Percentiles rank a stretch among this genome's conserved stretches.
Conservation (phyloP, 2,797 vertebrate genomes). For the Typhlichthys subterraneus region DNA sequence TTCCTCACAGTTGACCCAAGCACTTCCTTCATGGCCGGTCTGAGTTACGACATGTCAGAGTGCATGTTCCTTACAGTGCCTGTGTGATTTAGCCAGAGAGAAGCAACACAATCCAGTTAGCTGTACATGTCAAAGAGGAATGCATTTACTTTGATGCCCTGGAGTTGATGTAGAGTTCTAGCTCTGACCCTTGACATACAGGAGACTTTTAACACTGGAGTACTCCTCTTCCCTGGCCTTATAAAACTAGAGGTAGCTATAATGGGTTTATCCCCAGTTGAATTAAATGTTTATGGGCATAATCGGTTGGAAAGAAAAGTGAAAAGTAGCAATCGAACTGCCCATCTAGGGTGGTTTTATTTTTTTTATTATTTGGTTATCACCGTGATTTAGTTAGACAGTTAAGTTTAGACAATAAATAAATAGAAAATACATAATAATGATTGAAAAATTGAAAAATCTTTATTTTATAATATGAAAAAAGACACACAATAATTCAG, state of each 20-base stretch:
- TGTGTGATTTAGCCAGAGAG: constrained; percentile 36
- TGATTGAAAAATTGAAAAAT: too few relatives aligned
- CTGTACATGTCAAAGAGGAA: constrained; percentile 28
- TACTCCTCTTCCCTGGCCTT: background rate
- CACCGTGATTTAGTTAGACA: too few relatives aligned
- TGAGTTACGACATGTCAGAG: constrained; percentile 10
- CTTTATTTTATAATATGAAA: too few relatives aligned
- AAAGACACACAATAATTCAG: too few relatives aligned
- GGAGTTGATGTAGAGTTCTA: constrained; percentile 22
- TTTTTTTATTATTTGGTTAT: too few relatives aligned
- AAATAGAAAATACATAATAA: too few relatives aligned
- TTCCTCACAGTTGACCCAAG: background rate
- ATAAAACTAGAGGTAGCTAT: background rate
- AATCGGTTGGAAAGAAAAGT: constrained; percentile 3
- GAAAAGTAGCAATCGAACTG: constrained; percentile 10
- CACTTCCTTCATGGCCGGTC: constrained; percentile 13
- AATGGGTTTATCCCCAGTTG: background rate
- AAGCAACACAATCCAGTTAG: constrained; percentile 33
- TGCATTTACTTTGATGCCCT: constrained; percentile 29
- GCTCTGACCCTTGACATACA: constrained; percentile 2
- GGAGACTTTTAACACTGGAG: too few relatives aligned
- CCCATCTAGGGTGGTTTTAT: background rate
- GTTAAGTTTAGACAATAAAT: too few relatives aligned
- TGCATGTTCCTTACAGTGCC: background rate
- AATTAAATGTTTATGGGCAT: background rate